Evolutionary conservation across 2,888 invertebrate genomes (phyloP), one percentile per base, ranked within the genome.

Genomic region (Hypomecis punctinalis): DNA sequence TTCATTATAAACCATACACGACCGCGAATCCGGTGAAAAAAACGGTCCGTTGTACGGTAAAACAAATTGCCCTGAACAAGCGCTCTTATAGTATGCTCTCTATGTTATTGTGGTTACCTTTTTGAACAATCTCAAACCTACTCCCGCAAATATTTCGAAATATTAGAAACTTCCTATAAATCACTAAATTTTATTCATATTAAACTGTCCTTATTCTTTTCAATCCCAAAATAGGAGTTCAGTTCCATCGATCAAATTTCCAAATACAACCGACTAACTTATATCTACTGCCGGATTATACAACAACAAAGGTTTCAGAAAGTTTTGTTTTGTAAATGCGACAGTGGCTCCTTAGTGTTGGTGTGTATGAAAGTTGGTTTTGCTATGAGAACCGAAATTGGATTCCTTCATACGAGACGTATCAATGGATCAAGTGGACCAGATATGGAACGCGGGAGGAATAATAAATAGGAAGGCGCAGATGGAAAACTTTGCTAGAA

Each of bases 391-490:
- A 40, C 46, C 33, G 40, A 46, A 60, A 46, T 60, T 39, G 43
- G 53, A 54, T 54, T 54, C 33, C 49, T 33, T 61, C 49, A 45
- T 40, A 51, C 45, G 40, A 56, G 56, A 56, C 54, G 23, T 42
- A 61, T 56, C 45, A 51, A 62, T 51, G 62, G 55, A 49, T 49
- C 49, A 13, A 11, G 43, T 51, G 56, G 23, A 37, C 62, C 56
- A 62, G 52, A 62, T 57, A 62, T 51, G 62, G 62, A 23, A 43
- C 61, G 49, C n/a, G 11, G 23, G 35, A 48, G 42, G 10, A 36
- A 60, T 23, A 47, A 47, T 37, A 10, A 13, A 57, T 47, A 11
- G 10, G 5, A 33, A 33, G n/a, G 2, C 2, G 35, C 53, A 54
- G 43, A 43, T 35, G 53, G 10, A 52, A 8, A 52, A 52, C 13